Evolutionary conservation across 2,113 vertebrate species (phyloP), one percentile per base, ranked within the genome.

Genomic region (Phaethon lepturus): DNA sequence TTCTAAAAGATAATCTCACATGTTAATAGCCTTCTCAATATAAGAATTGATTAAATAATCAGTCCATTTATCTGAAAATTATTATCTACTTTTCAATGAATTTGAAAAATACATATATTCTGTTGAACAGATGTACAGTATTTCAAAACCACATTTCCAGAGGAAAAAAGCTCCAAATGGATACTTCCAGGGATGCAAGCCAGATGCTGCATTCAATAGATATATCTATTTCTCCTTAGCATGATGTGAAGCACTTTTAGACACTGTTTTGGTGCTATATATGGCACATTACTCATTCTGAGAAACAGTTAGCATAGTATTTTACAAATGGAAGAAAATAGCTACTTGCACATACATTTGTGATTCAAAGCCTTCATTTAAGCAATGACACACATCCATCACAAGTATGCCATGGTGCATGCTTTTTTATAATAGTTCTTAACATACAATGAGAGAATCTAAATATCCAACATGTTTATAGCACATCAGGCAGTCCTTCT

Each of bases 271-370:
- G 84, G 35, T 69, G 83, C 86, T 96, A 92, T 94, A 90, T 90
- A 83, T 45, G 69, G 86, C 83, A 95, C 95, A 98, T 97, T 97
- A 97, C 96, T 97, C 95, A 97, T 96, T 94, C 91, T 93, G 81
- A 96, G 96, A 96, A 93, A 96, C 72, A 97, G 88, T 95, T 96
- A 95, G 92, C 96, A 88, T 87, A 96, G 56, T 96, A 97, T 96
- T 98, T 97, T 98, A 97, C 97, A 98, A 98, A 97, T 91, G 91
- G 90, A 98, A 97, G 97, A 88, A 97, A 96, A 97, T 87, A 97
- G 95, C 95, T 96, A 75, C 93, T 97, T 94, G 76, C 91, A 96
- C 63, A 97, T 72, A 83, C 82, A 94, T 92, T 95, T 97, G 91
- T 93, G 96, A 97, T 96, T 97, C 88, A 96, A 97, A 97, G 96